A percentile compares a stretch with the other conserved stretches of the same genome.
Conservation (phyloP, 2,797 vertebrate species). For the Rhincodon typus region DNA sequence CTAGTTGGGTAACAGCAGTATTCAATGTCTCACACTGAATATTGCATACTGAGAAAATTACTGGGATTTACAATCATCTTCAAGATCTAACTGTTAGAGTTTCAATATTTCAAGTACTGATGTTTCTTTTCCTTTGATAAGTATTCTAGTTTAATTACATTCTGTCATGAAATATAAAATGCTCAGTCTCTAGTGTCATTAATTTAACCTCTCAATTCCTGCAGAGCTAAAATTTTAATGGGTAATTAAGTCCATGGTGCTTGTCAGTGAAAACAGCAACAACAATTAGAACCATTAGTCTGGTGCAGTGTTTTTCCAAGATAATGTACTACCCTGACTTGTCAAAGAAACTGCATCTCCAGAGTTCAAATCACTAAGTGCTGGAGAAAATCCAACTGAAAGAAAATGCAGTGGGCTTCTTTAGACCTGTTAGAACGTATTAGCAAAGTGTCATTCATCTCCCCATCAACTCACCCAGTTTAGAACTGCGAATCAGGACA, state of each 20-base stretch:
- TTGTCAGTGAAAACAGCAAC: conserved; percentile 42
- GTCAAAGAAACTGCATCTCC: conserved; percentile 31
- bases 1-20: neutral
- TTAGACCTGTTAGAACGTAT: neutral
- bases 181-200: conserved; percentile 50
- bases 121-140: conserved; percentile 42
- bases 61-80: neutral
- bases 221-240: conserved; percentile 42
- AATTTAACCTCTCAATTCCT: conserved; percentile 47
- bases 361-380: conserved; percentile 10
- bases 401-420: neutral
- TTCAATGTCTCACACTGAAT: neutral
- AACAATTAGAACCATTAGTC: conserved; percentile 46
- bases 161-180: conserved; percentile 54
- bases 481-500: neutral
- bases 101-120: neutral
- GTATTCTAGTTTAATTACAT: conserved; percentile 53
- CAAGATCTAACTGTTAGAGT: neutral
- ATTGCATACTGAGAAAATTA: neutral
- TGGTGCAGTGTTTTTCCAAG: conserved; percentile 36
- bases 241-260: conserved; percentile 44
- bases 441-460: conserved; percentile 27
- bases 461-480: neutral
- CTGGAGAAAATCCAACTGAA: conserved; percentile 1
- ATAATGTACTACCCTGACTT: conserved; percentile 8